phyloP scores from a whole-genome alignment of 2,797 vertebrate species.

The Mormyrops boulengeri region DNA sequence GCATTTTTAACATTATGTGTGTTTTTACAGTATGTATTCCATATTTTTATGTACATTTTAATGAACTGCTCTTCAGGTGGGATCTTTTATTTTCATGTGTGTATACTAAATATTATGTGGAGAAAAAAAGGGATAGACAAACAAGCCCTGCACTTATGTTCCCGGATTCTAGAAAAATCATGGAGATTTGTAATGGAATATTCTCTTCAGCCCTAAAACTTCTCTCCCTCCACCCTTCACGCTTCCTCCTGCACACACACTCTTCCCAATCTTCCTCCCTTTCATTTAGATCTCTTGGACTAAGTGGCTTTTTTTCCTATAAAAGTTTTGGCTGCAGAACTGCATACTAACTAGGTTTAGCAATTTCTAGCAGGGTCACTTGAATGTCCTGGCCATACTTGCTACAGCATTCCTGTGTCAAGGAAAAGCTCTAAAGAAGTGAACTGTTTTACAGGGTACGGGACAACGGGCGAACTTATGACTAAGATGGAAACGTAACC shows the following conservation, averaged over 20 bases:
- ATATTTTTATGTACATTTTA: not conserved
- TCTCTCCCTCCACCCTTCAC: not conserved
- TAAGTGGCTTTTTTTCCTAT: slow-evolving; percentile 9
- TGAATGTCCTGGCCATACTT: slow-evolving; percentile 43
- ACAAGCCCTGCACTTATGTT: not conserved
- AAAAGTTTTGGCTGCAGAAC: slow-evolving; percentile 25
- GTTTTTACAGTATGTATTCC: not conserved
- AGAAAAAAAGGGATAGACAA: not conserved
- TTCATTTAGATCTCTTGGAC: slow-evolving; percentile 8
- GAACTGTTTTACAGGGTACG: slow-evolving; percentile 45
- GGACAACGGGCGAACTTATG: slow-evolving; percentile 26
- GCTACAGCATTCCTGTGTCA: slow-evolving; percentile 44
- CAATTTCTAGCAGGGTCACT: slow-evolving; percentile 27
- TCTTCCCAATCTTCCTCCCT: not conserved
- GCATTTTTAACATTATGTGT: not conserved
- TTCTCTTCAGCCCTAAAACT: slow-evolving; percentile 4
- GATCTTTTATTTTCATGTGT: not conserved
- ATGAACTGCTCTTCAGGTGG: not conserved
- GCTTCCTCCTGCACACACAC: not conserved
- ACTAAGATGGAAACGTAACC: not conserved
- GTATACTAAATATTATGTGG: not conserved
- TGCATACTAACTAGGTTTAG: slow-evolving; percentile 39
- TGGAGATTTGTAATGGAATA: slow-evolving; percentile 5
- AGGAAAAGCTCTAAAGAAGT: slow-evolving; percentile 33
- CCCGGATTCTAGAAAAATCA: not conserved